Evolutionary conservation across 2,888 invertebrate genomes (phyloP), one percentile per base, ranked within the genome.

Genomic region (Coelopa pilipes): DNA sequence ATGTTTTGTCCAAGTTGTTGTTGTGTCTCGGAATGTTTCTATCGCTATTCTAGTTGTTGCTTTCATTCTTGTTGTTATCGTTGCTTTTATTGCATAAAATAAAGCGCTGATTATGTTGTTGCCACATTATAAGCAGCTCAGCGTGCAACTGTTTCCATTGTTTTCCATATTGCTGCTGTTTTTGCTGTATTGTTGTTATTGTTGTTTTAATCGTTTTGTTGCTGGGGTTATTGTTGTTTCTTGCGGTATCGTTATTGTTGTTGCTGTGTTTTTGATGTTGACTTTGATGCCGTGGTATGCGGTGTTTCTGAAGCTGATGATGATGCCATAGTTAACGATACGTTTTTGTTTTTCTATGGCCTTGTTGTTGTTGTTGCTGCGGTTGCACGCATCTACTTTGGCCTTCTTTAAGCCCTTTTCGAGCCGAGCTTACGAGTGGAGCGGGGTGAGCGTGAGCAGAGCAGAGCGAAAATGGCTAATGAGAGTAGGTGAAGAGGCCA

Each of bases 61-160:
- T 66, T 12, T 50, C 49, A 11, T 47, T 24, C 5, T 50, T 66
- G 19, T 50, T 66, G 17, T 19, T 63, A 10, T 66, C 49, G 65
- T 65, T 65, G 47, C 47, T 24, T 53, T 53, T 53, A 53, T 53
- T 34, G 34, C 7, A 53, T 53, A 53, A 7, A 53, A 53, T 53
- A 53, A 53, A 53, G n/a, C 53, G 53, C 53, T 53, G 13, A 53
- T 53, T 53, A n/a, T 53, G 13, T 53, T 53, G 53, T 53, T 53
- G 53, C 10, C 53, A 7, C 34, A 34, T 34, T 34, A 34, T 34
- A 34, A 34, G 34, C 34, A 34, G 34, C 34, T 34, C 34, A 34
- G 7, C 34, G 4, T 34, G 34, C 34, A 34, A 7, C 2, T 34
- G 34, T 34, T 34, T 34, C 34, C 34, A 34, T 34, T 34, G 34